phyloP scores from a whole-genome alignment of 2,888 invertebrate species.

The Rotaria socialis region DNA sequence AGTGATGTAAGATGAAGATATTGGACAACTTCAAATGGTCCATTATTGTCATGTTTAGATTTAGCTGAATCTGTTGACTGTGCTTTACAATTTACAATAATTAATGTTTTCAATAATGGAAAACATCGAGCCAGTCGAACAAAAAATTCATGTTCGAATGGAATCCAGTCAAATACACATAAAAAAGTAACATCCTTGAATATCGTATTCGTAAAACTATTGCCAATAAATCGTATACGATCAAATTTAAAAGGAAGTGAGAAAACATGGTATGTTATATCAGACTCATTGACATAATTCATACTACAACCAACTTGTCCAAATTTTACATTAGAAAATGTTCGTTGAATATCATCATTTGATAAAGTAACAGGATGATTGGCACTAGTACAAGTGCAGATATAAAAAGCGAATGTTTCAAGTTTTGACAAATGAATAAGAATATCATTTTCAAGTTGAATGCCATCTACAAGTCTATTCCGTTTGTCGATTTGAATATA shows the following conservation, averaged over 20 bases:
- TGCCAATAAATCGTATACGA: neutral
- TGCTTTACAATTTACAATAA: neutral
- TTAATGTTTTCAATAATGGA: neutral
- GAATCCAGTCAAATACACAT: neutral
- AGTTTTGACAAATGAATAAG: neutral
- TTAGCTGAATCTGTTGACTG: neutral
- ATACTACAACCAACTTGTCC: neutral
- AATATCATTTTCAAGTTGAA: slow-evolving; percentile 1
- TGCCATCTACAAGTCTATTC: neutral
- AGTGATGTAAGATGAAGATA: neutral
- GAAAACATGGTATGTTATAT: neutral
- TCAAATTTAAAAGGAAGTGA: neutral
- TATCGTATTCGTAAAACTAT: neutral
- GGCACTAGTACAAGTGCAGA: neutral
- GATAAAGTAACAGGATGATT: slow-evolving; percentile 8
- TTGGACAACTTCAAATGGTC: neutral
- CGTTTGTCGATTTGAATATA: neutral
- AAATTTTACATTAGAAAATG: neutral
- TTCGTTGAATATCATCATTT: neutral
- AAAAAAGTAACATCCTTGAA: neutral
- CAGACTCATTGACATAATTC: neutral
- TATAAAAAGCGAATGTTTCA: neutral
- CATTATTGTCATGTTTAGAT: neutral
- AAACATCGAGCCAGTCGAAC: neutral
- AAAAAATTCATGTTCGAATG: slow-evolving; percentile 8